A percentile compares a stretch with the other conserved stretches of the same genome.
Evolutionary conservation across 2,113 vertebrate species (phyloP).

Genomic region (Amia ocellicauda): DNA sequence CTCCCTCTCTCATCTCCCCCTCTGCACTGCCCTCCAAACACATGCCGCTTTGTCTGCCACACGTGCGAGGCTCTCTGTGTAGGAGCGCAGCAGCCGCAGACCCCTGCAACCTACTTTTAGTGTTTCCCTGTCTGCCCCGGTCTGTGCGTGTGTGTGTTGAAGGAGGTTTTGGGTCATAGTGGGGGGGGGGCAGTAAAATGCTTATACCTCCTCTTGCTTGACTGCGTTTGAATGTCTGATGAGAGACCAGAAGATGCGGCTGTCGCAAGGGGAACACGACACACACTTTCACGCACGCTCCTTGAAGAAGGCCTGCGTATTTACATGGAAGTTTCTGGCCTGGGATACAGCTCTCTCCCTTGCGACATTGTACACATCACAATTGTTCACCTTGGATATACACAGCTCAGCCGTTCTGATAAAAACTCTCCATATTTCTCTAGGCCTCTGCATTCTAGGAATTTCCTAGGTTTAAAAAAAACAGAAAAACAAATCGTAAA

Average conservation of each 20-base stretch:
- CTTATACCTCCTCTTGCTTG: conserved; percentile 44
- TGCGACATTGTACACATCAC: too few relatives aligned
- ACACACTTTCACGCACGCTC: conserved; percentile 41
- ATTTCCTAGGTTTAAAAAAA: not conserved
- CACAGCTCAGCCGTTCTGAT: conserved; percentile 20
- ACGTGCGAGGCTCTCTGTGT: not conserved
- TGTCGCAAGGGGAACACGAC: conserved; percentile 21
- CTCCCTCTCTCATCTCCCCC: too few relatives aligned
- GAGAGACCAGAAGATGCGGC: conserved; percentile 39
- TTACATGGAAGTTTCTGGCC: too few relatives aligned
- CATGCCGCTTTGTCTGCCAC: conserved; percentile 2
- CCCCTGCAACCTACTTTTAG: too few relatives aligned
- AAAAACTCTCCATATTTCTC: not conserved
- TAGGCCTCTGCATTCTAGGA: not conserved
- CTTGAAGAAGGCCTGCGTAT: too few relatives aligned
- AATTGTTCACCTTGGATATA: too few relatives aligned
- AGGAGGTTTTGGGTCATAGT: conserved; percentile 7
- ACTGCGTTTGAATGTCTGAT: conserved; percentile 58
- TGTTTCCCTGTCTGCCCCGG: too few relatives aligned
- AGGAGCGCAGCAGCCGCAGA: not conserved
- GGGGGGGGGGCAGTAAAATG: conserved; percentile 20
- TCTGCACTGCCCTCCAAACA: not conserved
- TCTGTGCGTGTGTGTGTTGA: too few relatives aligned
- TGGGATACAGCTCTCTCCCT: too few relatives aligned
- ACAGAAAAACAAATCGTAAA: too few relatives aligned